Conservation (phyloP, 2,113 vertebrate genomes). For the Anser brachyrhynchus region DNA sequence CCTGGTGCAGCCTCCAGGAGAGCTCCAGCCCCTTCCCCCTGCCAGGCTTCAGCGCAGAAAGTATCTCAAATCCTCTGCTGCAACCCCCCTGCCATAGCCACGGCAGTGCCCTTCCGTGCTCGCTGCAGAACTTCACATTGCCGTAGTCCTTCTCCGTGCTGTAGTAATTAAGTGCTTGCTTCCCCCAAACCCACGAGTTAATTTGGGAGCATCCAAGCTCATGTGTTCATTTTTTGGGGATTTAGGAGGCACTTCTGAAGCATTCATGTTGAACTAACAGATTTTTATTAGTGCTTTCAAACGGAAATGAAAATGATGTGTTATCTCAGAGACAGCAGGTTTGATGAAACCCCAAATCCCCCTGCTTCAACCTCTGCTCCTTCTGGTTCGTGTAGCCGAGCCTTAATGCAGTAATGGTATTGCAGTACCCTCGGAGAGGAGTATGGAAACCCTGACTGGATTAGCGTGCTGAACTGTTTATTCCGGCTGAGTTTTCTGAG, state of each 20-base stretch:
- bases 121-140: background rate
- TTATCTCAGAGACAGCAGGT: background rate
- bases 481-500: background rate
- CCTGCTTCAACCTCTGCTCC: background rate
- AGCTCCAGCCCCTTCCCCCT: background rate
- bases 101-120: background rate
- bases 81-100: background rate
- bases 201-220: background rate
- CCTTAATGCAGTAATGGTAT: background rate
- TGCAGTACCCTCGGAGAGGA: background rate
- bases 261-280: constrained; percentile 12
- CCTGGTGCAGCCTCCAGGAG: background rate
- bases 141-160: background rate
- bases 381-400: background rate
- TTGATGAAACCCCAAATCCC: constrained; percentile 15
- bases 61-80: background rate
- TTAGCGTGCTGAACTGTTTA: background rate
- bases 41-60: background rate
- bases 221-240: background rate
- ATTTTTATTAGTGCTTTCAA: constrained; percentile 17
- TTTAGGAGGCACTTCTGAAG: background rate
- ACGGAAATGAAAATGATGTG: constrained; percentile 15
- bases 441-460: background rate
- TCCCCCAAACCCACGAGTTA: background rate
- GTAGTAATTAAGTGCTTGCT: background rate